These are phyloP conservation scores for Melanerpes aurifrons DNA, from an alignment of 2,113 vertebrate species.

Conservation along the genomic window DNA sequence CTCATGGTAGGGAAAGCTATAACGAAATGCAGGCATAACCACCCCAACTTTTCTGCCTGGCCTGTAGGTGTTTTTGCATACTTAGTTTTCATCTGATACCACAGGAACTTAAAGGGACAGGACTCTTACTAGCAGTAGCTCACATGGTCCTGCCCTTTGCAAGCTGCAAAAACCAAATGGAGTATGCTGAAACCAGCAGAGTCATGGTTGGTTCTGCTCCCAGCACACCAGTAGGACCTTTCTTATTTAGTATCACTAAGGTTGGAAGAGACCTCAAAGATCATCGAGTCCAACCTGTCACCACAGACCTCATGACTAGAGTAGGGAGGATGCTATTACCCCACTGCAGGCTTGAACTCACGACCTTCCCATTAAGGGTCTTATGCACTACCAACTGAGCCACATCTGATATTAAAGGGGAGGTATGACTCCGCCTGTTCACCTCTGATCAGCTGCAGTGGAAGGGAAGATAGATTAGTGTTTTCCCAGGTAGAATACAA, in stretches of 20 bases:
- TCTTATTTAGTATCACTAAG: neutral
- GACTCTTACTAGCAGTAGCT: neutral
- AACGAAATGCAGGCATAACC: neutral
- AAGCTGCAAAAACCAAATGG: neutral
- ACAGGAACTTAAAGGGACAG: neutral
- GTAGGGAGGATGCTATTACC: too few relatives aligned
- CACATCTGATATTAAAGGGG: too few relatives aligned
- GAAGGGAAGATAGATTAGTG: neutral
- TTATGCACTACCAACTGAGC: too few relatives aligned
- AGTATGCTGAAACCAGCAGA: neutral
- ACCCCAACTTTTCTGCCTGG: neutral
- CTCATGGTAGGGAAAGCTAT: neutral
- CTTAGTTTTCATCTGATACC: neutral
- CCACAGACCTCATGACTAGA: too few relatives aligned
- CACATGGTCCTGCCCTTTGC: neutral
- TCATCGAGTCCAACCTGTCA: too few relatives aligned
- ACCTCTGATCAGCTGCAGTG: accelerated
- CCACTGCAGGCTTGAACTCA: too few relatives aligned
- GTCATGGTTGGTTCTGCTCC: neutral
- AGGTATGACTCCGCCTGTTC: neutral
- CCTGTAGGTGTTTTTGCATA: neutral
- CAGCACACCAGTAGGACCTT: neutral
- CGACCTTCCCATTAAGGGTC: too few relatives aligned
- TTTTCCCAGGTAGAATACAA: neutral
- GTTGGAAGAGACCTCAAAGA: too few relatives aligned